These are phyloP conservation scores for Morone saxatilis DNA, from an alignment of 2,113 vertebrate genomes.

Conservation along the genomic window DNA sequence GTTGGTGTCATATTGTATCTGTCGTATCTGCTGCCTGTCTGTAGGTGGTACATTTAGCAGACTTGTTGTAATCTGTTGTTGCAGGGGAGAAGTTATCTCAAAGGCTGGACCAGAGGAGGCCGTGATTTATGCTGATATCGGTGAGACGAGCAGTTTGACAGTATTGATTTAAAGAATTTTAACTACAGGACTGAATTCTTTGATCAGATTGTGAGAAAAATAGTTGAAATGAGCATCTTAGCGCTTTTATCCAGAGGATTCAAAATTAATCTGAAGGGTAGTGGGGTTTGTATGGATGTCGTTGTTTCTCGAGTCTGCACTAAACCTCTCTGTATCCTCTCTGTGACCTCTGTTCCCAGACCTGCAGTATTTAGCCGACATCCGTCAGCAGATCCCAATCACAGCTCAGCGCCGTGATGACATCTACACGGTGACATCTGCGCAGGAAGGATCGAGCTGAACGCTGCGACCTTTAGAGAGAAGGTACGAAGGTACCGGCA, in stretches of 20 bases:
- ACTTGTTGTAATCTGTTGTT: constrained; percentile 56
- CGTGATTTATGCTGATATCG: constrained; percentile 92
- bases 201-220: no score
- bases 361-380: constrained; percentile 90
- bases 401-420: constrained; percentile 90
- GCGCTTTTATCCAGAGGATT: neutral
- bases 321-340: neutral
- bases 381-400: constrained; percentile 95
- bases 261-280: neutral
- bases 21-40: neutral
- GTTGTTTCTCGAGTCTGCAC: neutral
- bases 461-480: neutral
- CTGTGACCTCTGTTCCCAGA: constrained; percentile 80
- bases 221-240: neutral
- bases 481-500: neutral
- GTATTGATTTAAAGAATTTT: neutral
- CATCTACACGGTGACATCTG: constrained; percentile 85
- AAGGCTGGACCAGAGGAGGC: constrained; percentile 90
- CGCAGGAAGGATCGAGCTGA: constrained; percentile 61
- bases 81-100: constrained; percentile 94
- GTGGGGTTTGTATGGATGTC: neutral
- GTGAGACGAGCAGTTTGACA: constrained; percentile 80
- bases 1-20: no score
- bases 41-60: neutral
- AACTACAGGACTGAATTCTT: neutral